Conservation (phyloP, 2,113 vertebrate species). For the Brachionichthys hirsutus region DNA sequence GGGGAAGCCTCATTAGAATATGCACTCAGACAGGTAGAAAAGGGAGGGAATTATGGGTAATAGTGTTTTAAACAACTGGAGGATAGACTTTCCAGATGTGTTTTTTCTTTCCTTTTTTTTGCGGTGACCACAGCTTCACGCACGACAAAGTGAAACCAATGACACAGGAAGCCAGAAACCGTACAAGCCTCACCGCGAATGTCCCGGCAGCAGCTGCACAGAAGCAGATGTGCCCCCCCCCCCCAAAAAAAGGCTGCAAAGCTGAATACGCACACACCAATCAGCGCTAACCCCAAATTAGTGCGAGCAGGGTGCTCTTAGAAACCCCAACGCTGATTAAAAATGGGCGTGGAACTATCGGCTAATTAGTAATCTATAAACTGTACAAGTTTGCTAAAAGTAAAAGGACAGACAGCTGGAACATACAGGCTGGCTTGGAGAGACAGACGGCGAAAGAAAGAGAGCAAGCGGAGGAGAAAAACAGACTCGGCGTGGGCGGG, state of each 20-base stretch:
- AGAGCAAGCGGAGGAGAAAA: slow-evolving; percentile 43
- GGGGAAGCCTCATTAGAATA: slow-evolving; percentile 22
- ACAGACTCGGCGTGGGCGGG: slow-evolving; percentile 51
- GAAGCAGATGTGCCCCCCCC: not conserved
- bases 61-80: not conserved
- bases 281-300: slow-evolving; percentile 25
- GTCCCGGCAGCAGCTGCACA: not conserved
- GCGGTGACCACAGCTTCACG: slow-evolving; percentile 17
- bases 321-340: slow-evolving; percentile 32
- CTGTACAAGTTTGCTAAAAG: too few species aligned
- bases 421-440: not conserved
- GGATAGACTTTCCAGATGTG: not conserved
- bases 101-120: slow-evolving; percentile 1
- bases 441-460: not conserved
- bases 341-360: too few species aligned
- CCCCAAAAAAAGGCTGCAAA: not conserved
- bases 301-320: not conserved
- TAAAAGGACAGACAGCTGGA: too few species aligned
- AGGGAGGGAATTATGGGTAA: not conserved
- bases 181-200: not conserved
- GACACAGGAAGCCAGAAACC: slow-evolving; percentile 2
- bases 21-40: slow-evolving; percentile 1
- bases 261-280: slow-evolving; percentile 1
- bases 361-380: too few species aligned
- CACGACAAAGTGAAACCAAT: not conserved